Evolutionary conservation across 2,888 invertebrate species (phyloP).

Genomic region (Drosophila sordidapex): DNA sequence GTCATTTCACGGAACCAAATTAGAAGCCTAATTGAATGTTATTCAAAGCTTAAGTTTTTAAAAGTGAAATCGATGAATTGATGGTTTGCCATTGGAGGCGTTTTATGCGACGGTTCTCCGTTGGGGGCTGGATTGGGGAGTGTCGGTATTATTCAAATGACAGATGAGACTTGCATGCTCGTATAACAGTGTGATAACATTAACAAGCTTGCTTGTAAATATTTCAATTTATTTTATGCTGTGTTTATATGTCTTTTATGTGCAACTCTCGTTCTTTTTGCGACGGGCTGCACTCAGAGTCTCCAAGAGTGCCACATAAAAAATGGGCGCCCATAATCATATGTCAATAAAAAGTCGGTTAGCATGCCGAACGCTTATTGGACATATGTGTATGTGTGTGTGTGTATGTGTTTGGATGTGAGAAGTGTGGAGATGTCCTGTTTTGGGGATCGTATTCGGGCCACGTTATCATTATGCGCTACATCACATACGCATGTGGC

Average conservation of each 20-base stretch:
- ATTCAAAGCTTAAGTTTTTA: conserved; percentile 36
- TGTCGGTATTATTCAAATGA: conserved; percentile 62
- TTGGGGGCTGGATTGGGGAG: neutral
- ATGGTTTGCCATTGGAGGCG: conserved; percentile 29
- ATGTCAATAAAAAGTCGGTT: conserved; percentile 79
- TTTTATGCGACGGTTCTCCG: conserved; percentile 23
- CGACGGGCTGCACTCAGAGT: conserved; percentile 55
- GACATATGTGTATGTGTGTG: conserved; percentile 28
- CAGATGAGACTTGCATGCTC: conserved; percentile 46
- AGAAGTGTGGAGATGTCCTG: conserved; percentile 14
- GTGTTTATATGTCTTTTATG: conserved; percentile 70
- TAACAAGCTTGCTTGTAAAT: conserved; percentile 75
- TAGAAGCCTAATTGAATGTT: neutral
- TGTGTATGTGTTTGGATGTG: conserved; percentile 6
- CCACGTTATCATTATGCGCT: conserved; percentile 79
- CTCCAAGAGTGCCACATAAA: conserved; percentile 60
- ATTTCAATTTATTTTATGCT: conserved; percentile 79
- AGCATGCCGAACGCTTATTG: conserved; percentile 62
- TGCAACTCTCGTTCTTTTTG: conserved; percentile 51
- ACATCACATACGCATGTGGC: conserved; percentile 73
- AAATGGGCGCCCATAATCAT: conserved; percentile 79
- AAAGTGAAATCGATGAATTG: conserved; percentile 45
- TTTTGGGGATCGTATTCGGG: conserved; percentile 39
- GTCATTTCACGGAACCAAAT: neutral
- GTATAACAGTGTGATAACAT: conserved; percentile 72